Percentiles rank a stretch among this genome's conserved stretches.
phyloP scores from a whole-genome alignment of 2,888 invertebrate genomes.

The Meta bourneti region DNA sequence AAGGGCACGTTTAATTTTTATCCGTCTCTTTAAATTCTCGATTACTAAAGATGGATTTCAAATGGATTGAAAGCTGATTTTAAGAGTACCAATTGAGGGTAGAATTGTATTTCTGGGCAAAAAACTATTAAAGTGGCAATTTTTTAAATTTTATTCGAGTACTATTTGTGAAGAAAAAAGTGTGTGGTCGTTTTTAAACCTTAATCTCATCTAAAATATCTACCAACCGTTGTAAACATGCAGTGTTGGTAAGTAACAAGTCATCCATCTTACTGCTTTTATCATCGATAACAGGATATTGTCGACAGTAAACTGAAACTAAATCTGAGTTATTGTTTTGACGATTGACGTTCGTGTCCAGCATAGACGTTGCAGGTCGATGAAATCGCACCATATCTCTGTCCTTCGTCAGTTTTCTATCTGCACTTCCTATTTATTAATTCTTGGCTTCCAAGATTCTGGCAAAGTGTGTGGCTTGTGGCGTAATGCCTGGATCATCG shows the following conservation, averaged over 20 bases:
- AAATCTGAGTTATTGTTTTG: conserved; percentile 15
- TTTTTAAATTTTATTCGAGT: no score
- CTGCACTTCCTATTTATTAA: conserved; percentile 31
- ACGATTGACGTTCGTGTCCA: conserved; percentile 37
- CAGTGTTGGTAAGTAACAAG: not conserved
- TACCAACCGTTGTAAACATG: not conserved
- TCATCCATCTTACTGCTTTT: conserved; percentile 41
- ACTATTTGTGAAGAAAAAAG: no score
- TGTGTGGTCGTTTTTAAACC: no score
- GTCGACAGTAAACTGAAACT: conserved; percentile 8
- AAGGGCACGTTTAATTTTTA: no score
- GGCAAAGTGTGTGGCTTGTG: conserved; percentile 55
- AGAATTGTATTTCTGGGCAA: no score
- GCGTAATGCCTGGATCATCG: conserved; percentile 56
- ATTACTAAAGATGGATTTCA: no score
- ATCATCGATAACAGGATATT: conserved; percentile 30
- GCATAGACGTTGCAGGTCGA: not conserved
- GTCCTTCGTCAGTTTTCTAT: conserved; percentile 43
- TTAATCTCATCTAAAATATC: not conserved
- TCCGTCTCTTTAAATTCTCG: no score
- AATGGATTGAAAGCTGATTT: no score
- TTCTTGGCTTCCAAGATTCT: conserved; percentile 38
- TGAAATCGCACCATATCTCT: conserved; percentile 2
- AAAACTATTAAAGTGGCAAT: no score
- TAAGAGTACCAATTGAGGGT: no score